These are phyloP conservation scores for Catagonus wagneri DNA, from an alignment of 2,113 vertebrate species.

Conservation along the genomic window DNA sequence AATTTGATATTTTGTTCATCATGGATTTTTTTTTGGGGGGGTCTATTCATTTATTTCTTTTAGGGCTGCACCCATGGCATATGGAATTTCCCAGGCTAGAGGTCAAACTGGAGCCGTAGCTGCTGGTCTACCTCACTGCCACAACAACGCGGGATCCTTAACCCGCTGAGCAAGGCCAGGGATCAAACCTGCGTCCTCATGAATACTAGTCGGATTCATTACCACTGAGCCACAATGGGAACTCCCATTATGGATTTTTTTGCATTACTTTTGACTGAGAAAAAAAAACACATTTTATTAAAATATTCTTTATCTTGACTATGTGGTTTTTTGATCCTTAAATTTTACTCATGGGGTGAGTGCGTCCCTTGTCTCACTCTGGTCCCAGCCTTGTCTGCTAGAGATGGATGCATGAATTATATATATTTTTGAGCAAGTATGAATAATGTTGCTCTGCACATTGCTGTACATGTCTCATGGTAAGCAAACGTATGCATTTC, in stretches of 20 bases:
- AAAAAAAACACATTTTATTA: not conserved
- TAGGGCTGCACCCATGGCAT: too few relatives aligned
- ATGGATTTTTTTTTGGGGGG: not conserved
- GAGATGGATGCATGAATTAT: not conserved
- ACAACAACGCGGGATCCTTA: too few relatives aligned
- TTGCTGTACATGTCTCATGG: not conserved
- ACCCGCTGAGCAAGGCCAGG: too few relatives aligned
- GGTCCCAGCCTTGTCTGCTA: not conserved
- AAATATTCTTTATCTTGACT: slow-evolving; percentile 35
- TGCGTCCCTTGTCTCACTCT: not conserved
- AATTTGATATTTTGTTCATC: slow-evolving; percentile 5
- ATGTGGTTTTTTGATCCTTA: not conserved
- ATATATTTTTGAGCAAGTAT: not conserved
- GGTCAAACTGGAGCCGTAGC: too few relatives aligned
- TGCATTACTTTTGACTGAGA: slow-evolving; percentile 39
- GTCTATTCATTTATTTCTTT: too few relatives aligned
- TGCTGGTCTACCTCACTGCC: too few relatives aligned
- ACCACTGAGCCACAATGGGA: too few relatives aligned
- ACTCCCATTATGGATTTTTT: not conserved
- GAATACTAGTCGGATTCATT: too few relatives aligned
- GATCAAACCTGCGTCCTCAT: too few relatives aligned
- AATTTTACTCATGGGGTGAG: not conserved
- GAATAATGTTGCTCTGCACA: not conserved
- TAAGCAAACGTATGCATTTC: not conserved
- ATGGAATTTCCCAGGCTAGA: too few relatives aligned